Evolutionary conservation across 1,140 invertebrate genomes (phyloP).

Genomic region (Heliconius hermathena): DNA sequence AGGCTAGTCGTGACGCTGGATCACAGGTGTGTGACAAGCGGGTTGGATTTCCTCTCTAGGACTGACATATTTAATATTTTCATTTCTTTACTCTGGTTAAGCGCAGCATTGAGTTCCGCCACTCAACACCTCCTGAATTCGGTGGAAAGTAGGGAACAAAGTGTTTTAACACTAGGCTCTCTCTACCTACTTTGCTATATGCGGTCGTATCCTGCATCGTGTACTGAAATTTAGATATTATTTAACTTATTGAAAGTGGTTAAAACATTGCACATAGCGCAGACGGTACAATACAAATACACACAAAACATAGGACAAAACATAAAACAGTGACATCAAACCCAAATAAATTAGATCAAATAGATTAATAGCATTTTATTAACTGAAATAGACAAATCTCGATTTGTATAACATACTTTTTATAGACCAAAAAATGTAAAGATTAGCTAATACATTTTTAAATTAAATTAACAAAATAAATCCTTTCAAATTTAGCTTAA

Average conservation of each 20-base stretch:
- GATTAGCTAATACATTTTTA: not conserved
- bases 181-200: too few relatives aligned
- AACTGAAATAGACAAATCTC: not conserved
- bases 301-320: constrained; percentile 18
- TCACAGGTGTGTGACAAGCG: too few relatives aligned
- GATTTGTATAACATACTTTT: not conserved
- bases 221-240: not conserved
- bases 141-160: too few relatives aligned
- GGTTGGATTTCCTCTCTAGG: too few relatives aligned
- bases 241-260: not conserved
- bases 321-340: not conserved
- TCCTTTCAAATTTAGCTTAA: not conserved
- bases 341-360: constrained; percentile 8
- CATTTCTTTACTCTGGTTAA: too few relatives aligned
- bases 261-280: constrained; percentile 37
- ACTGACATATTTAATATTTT: too few relatives aligned
- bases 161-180: too few relatives aligned
- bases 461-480: constrained; percentile 2
- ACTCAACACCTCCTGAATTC: too few relatives aligned
- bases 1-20: too few relatives aligned
- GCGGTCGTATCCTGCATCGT: too few relatives aligned
- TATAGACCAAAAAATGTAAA: not conserved
- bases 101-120: too few relatives aligned
- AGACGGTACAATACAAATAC: constrained; percentile 37
- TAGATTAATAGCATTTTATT: not conserved